phyloP scores from a whole-genome alignment of 2,797 vertebrate genomes.

The Adelosebastes latens region DNA sequence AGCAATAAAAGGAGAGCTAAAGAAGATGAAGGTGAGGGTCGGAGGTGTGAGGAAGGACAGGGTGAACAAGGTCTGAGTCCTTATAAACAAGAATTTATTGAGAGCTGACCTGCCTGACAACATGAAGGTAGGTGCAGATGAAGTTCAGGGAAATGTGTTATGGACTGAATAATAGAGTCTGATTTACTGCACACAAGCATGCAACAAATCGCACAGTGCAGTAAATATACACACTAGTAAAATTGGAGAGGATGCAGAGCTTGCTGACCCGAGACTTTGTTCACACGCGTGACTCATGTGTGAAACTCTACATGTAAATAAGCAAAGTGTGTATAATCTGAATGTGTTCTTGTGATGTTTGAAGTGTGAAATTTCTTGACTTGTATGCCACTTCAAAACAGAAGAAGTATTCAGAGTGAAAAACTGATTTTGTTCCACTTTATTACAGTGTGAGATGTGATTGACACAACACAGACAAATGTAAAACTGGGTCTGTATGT shows the following conservation, averaged over 20 bases:
- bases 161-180: background rate
- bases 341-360: background rate
- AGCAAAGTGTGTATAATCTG: background rate
- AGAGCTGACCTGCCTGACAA: background rate
- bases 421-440: background rate
- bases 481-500: background rate
- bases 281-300: background rate
- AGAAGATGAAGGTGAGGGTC: slow-evolving; percentile 18
- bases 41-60: background rate
- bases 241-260: background rate
- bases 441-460: background rate
- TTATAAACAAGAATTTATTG: slow-evolving; percentile 22
- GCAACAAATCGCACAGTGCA: background rate
- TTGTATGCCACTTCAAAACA: background rate
- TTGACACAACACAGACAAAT: background rate
- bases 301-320: background rate
- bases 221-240: background rate
- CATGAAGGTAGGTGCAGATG: background rate
- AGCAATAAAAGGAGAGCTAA: slow-evolving; percentile 37
- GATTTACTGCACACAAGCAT: background rate
- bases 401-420: background rate
- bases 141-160: slow-evolving; percentile 8
- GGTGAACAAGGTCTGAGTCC: slow-evolving; percentile 7
- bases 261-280: no score
- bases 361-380: background rate